Percentiles rank a stretch among this genome's conserved stretches.
phyloP scores from a whole-genome alignment of 2,113 vertebrate genomes.

The Neoarius graeffei region DNA sequence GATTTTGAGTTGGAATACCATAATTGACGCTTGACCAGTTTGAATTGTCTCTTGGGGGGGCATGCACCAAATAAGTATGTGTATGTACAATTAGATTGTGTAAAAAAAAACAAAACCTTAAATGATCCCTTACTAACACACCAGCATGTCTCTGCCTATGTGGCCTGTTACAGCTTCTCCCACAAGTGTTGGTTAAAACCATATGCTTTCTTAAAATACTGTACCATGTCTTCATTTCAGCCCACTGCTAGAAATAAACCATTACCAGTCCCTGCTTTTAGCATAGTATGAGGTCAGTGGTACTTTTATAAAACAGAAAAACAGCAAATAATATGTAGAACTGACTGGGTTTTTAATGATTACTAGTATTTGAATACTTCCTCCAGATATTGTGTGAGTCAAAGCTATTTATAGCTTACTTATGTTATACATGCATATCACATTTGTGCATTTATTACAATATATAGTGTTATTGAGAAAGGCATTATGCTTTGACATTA shows the following conservation, averaged over 20 bases:
- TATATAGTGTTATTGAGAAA: neutral
- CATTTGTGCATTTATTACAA: neutral
- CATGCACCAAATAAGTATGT: neutral
- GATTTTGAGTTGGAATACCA: neutral
- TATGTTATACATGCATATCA: neutral
- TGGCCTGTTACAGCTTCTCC: conserved; percentile 29
- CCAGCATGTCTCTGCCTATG: conserved; percentile 6
- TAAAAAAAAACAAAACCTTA: neutral
- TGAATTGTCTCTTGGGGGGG: neutral
- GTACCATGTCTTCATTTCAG: conserved; percentile 35
- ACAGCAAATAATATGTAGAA: conserved; percentile 3
- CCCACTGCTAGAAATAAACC: conserved; percentile 36
- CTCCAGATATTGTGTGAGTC: neutral
- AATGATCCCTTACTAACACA: conserved; percentile 12
- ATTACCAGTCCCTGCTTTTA: conserved; percentile 28
- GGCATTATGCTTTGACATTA: neutral
- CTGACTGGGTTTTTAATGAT: neutral
- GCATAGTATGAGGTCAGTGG: conserved; percentile 37
- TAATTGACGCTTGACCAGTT: neutral
- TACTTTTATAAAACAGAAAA: conserved; percentile 9
- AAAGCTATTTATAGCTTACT: neutral
- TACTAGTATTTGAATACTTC: neutral
- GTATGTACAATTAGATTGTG: neutral
- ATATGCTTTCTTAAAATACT: conserved; percentile 41
- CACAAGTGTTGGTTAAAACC: conserved; percentile 26